Base-by-base conservation (phyloP, 2,888 invertebrate genomes). In the Ophion ventricosus region DNA sequence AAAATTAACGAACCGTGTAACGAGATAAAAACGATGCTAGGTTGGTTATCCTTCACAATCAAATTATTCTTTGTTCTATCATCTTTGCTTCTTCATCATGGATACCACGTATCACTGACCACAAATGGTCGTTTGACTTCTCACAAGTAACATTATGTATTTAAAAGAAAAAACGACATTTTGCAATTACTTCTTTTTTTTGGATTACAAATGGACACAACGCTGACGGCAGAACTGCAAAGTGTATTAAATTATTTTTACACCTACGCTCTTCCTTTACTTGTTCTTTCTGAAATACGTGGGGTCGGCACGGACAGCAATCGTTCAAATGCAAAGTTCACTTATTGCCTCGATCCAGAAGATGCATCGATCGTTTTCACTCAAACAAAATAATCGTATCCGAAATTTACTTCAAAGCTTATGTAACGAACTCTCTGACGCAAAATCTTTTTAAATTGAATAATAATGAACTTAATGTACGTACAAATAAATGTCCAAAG, bases 1-100 rank as follows among this genome's bases (percentile, higher is more conserved):
- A 72, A 79, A 82, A 79, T 79, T 72, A 82, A 77, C 77, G 74
- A 76, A 81, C 81, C 74, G 80, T 84, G 43, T 74, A 23, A 26
- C 26, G 23, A 57, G 29, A 40, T 54, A 23, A 69, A 63, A 74
- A 56, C 61, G n/a, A 29, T 49, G 17, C 14, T 49, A 61, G 72
- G 56, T 54, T 57, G 43, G 49, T 29, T 20, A 84, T 77, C 69
- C 54, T 61, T 73, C 76, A 26, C 66, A 56, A 80, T 73, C n/a
- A 59, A 35, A 69, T 63, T 74, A 35, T 59, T 73, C 29, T 4
- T 70, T 40, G 23, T 74, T 69, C 4, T 43, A 17, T 26, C 2
- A 1, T 20, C 26, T 26, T n/a, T 40, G n/a, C 14, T 29, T 56
- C 17, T 49, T 49, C 49, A 14, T 17, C 14, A 49, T 3, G 14